A percentile compares a stretch with the other conserved stretches of the same genome.
Conservation (phyloP, 1,140 invertebrate genomes). For the Aphis gossypii region DNA sequence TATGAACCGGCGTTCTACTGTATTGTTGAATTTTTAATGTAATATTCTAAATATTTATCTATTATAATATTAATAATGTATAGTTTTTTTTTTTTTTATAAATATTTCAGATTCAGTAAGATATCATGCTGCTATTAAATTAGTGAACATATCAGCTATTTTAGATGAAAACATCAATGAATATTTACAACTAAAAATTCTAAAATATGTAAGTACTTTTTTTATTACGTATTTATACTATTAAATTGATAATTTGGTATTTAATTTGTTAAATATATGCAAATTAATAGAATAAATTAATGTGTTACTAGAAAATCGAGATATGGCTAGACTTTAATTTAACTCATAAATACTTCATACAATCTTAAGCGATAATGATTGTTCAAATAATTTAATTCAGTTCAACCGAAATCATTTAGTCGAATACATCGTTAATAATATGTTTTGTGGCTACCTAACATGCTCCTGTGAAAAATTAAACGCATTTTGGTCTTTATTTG, state of each 20-base stretch:
- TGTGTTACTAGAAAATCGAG: neutral
- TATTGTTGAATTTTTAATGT: neutral
- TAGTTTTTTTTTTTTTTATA: neutral
- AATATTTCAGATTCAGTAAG: constrained; percentile 40
- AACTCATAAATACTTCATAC: neutral
- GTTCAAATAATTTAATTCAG: neutral
- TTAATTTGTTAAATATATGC: neutral
- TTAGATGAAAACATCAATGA: constrained; percentile 10
- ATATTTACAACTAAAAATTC: constrained; percentile 42
- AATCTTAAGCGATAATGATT: neutral
- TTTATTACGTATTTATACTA: neutral
- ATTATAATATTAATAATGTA: too few relatives aligned
- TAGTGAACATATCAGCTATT: constrained; percentile 44
- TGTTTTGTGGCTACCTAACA: neutral
- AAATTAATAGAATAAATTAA: neutral
- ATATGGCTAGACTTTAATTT: neutral
- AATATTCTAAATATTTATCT: too few relatives aligned
- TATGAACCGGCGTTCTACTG: neutral
- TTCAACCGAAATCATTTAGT: neutral
- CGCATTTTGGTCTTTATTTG: neutral
- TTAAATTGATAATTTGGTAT: neutral
- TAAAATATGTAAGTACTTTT: constrained; percentile 47
- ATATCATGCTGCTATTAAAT: constrained; percentile 33
- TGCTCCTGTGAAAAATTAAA: neutral
- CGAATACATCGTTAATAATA: neutral